A percentile compares a stretch with the other conserved stretches of the same genome.
phyloP scores from a whole-genome alignment of 2,888 invertebrate genomes.

The Resseliella maxima region DNA sequence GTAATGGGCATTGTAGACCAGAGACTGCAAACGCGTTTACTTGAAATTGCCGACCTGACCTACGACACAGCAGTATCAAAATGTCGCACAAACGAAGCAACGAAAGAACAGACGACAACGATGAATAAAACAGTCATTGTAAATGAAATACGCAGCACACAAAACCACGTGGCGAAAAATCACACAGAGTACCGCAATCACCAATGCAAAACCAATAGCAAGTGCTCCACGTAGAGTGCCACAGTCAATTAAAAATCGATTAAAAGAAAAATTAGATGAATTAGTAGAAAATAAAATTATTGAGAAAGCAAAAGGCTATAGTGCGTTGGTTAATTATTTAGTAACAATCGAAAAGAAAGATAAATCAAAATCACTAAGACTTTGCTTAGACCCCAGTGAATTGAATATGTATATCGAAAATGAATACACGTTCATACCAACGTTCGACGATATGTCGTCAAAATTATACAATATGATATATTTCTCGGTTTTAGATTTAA shows the following conservation, averaged over 20 bases:
- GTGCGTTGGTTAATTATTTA: slow-evolving; percentile 17
- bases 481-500: slow-evolving; percentile 54
- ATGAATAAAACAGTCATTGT: neutral
- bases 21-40: neutral
- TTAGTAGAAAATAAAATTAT: slow-evolving; percentile 3
- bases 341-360: slow-evolving; percentile 47
- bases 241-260: neutral
- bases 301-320: slow-evolving; percentile 5
- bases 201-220: neutral
- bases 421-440: slow-evolving; percentile 1
- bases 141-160: neutral
- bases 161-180: neutral
- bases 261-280: slow-evolving; percentile 48
- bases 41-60: neutral
- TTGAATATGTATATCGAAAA: slow-evolving; percentile 37
- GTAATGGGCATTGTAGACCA: slow-evolving; percentile 55
- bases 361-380: neutral
- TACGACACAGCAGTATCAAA: neutral
- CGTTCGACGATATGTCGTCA: neutral
- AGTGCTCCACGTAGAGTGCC: slow-evolving; percentile 49
- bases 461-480: neutral
- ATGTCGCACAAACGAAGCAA: neutral
- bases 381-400: slow-evolving; percentile 43
- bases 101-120: neutral
- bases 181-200: neutral